These are phyloP conservation scores for Melozone crissalis DNA, from an alignment of 2,113 vertebrate genomes.

Conservation along the genomic window DNA sequence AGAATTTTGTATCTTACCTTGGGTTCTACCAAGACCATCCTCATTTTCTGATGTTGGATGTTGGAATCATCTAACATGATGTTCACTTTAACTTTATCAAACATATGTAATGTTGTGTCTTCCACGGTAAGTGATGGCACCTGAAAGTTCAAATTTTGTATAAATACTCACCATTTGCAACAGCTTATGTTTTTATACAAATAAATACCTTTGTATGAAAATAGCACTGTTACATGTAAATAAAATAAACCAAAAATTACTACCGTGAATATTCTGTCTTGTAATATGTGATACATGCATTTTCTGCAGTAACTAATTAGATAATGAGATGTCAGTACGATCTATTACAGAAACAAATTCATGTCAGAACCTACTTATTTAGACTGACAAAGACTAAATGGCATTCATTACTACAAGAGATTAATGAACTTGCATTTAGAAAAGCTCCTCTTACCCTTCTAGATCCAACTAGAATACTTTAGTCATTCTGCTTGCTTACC, in stretches of 20 bases:
- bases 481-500: background rate
- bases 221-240: background rate
- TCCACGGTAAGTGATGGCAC: slow-evolving; percentile 85
- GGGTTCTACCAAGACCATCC: slow-evolving; percentile 90
- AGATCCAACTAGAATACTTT: background rate
- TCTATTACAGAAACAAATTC: background rate
- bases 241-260: background rate
- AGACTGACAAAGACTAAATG: background rate
- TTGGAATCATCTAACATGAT: slow-evolving; percentile 92
- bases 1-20: slow-evolving; percentile 79
- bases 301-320: background rate
- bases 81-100: slow-evolving; percentile 93
- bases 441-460: background rate
- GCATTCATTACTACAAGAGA: background rate
- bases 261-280: background rate
- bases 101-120: slow-evolving; percentile 84
- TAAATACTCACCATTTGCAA: background rate
- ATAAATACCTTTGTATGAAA: background rate
- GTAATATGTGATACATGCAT: background rate
- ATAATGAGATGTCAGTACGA: background rate
- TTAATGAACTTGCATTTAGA: background rate
- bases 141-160: slow-evolving; percentile 69
- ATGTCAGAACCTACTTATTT: background rate
- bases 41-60: slow-evolving; percentile 97
- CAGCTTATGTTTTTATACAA: background rate